Conservation (phyloP, 2,888 invertebrate genomes). For the Oasisia sp. region DNA sequence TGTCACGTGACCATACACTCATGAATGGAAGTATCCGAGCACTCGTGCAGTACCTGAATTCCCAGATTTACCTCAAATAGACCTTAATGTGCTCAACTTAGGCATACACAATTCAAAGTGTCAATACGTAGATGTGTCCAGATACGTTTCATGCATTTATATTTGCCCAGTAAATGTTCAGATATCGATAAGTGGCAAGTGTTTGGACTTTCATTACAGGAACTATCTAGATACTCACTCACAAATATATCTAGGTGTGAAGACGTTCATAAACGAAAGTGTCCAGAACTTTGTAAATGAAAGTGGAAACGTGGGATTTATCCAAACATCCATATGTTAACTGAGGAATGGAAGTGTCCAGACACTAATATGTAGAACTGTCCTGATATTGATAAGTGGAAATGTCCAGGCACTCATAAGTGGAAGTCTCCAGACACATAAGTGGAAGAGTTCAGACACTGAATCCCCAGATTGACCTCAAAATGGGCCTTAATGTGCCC, state of each 20-base stretch:
- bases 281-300: neutral
- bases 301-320: no score
- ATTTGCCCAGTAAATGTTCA: no score
- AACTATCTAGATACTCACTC: neutral
- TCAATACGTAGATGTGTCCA: no score
- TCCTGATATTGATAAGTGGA: neutral
- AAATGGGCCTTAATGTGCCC: neutral
- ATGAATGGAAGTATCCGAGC: no score
- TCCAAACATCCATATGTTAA: neutral
- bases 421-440: neutral
- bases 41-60: no score
- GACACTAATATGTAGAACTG: neutral
- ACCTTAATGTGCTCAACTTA: no score
- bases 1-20: no score
- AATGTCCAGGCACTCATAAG: neutral
- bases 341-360: neutral
- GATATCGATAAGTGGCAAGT: no score
- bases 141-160: no score
- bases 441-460: neutral
- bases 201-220: neutral
- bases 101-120: no score
- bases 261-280: neutral
- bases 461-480: no score
- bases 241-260: neutral
- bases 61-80: no score